A percentile compares a stretch with the other conserved stretches of the same genome.
phyloP scores from a whole-genome alignment of 2,888 invertebrate species.

The Synanthedon formicaeformis region DNA sequence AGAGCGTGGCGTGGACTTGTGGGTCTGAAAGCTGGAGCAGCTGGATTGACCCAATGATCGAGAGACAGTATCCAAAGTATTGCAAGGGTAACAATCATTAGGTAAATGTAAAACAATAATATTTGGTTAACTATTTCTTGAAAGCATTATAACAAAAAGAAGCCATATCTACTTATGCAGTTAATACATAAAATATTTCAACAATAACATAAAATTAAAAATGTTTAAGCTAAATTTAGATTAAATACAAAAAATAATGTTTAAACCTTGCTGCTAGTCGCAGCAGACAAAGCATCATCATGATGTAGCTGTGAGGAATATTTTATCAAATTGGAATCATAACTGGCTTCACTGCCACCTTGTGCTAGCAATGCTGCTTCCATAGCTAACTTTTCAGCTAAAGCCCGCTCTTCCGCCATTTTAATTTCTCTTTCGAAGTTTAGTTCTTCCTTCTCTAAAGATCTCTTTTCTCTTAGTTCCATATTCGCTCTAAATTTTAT shows the following conservation, averaged over 20 bases:
- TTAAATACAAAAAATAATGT: background rate
- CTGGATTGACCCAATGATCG: no score
- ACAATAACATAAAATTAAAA: no score
- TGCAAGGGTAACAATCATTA: no score
- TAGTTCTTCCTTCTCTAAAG: conserved; percentile 39
- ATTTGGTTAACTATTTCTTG: no score
- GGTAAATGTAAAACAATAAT: no score
- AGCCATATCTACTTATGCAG: no score
- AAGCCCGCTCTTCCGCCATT: conserved; percentile 41
- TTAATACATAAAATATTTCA: no score
- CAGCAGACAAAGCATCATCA: conserved; percentile 21
- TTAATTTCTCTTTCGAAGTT: conserved; percentile 37
- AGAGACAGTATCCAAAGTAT: no score
- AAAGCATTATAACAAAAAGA: no score
- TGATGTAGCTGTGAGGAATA: conserved; percentile 27
- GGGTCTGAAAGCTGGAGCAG: no score
- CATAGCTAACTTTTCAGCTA: conserved; percentile 37
- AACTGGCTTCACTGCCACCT: conserved; percentile 53
- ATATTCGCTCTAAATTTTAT: conserved; percentile 49
- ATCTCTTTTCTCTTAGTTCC: conserved; percentile 38
- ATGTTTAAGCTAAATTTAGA: no score
- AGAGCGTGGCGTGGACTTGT: no score
- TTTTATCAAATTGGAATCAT: conserved; percentile 47
- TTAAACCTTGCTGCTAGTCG: background rate
- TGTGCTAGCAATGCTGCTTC: conserved; percentile 32